Conservation (phyloP, 2,888 invertebrate species). For the Lithophane leautieri region DNA sequence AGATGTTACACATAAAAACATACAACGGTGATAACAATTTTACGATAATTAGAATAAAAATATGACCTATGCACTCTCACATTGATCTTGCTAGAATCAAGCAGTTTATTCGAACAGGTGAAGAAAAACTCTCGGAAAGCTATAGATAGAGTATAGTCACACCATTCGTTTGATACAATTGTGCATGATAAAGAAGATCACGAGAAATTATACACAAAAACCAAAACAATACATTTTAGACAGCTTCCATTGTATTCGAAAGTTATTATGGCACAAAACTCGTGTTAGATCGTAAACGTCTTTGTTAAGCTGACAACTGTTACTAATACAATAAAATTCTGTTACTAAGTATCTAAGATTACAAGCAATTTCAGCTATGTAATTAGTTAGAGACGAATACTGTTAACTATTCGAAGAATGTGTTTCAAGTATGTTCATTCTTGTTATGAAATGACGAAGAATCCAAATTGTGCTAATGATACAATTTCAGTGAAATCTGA, state of each 20-base stretch:
- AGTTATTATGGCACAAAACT: slow-evolving; percentile 64
- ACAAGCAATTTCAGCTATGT: slow-evolving; percentile 30
- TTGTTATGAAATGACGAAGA: slow-evolving; percentile 42
- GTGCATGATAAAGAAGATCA: slow-evolving; percentile 59
- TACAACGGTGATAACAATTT: neutral
- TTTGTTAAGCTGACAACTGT: slow-evolving; percentile 37
- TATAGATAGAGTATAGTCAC: slow-evolving; percentile 60
- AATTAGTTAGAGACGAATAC: slow-evolving; percentile 41
- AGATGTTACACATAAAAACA: too few relatives aligned
- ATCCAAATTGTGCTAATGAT: slow-evolving; percentile 52
- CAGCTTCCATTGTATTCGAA: slow-evolving; percentile 72
- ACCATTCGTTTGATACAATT: slow-evolving; percentile 65
- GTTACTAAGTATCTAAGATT: slow-evolving; percentile 36
- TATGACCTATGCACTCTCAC: slow-evolving; percentile 40
- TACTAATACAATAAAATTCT: slow-evolving; percentile 27
- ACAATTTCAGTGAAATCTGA: slow-evolving; percentile 41
- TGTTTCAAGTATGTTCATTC: slow-evolving; percentile 30
- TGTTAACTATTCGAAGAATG: slow-evolving; percentile 24
- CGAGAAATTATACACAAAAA: slow-evolving; percentile 72
- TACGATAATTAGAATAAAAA: slow-evolving; percentile 36
- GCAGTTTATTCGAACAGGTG: slow-evolving; percentile 25
- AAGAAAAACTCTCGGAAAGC: slow-evolving; percentile 55
- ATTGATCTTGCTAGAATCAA: slow-evolving; percentile 28
- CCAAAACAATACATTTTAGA: slow-evolving; percentile 71
- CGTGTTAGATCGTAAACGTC: slow-evolving; percentile 40